Percentiles rank a stretch among this genome's conserved stretches.
Conservation (phyloP, 2,888 invertebrate genomes). For the Dexiosoma caninum region DNA sequence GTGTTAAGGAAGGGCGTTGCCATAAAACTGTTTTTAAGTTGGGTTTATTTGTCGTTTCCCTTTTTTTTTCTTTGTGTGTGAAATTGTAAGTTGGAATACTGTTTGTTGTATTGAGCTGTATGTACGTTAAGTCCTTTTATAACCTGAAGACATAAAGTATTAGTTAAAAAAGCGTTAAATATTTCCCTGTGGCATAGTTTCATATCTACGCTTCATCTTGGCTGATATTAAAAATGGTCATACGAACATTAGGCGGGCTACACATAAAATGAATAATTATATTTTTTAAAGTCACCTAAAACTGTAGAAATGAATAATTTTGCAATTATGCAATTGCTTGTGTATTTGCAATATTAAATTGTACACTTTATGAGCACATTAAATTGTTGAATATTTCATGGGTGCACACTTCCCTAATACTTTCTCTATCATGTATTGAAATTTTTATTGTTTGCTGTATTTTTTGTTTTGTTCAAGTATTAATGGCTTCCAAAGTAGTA, state of each 20-base stretch:
- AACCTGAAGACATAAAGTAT: conserved; percentile 58
- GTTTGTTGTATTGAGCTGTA: background rate
- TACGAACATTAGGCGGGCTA: background rate
- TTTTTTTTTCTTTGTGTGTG: background rate
- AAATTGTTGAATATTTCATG: too few species aligned
- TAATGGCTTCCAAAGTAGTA: too few species aligned
- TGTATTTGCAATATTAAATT: too few species aligned
- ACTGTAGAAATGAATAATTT: too few species aligned
- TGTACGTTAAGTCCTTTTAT: conserved; percentile 49
- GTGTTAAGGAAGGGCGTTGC: conserved; percentile 56
- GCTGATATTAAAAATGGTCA: background rate
- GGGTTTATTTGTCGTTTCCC: background rate
- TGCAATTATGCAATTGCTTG: too few species aligned
- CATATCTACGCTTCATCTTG: conserved; percentile 41
- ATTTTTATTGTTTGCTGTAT: too few species aligned
- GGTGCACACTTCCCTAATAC: too few species aligned
- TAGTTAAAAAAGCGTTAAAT: conserved; percentile 49
- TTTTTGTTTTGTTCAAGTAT: too few species aligned
- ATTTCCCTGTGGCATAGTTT: conserved; percentile 57
- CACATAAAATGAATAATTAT: background rate
- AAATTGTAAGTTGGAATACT: background rate
- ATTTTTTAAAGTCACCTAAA: too few species aligned
- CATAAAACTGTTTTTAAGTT: conserved; percentile 39
- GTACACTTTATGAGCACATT: too few species aligned
- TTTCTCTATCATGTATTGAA: too few species aligned